These are phyloP conservation scores for Timema cristinae DNA, from an alignment of 2,888 invertebrate species.

Conservation along the genomic window DNA sequence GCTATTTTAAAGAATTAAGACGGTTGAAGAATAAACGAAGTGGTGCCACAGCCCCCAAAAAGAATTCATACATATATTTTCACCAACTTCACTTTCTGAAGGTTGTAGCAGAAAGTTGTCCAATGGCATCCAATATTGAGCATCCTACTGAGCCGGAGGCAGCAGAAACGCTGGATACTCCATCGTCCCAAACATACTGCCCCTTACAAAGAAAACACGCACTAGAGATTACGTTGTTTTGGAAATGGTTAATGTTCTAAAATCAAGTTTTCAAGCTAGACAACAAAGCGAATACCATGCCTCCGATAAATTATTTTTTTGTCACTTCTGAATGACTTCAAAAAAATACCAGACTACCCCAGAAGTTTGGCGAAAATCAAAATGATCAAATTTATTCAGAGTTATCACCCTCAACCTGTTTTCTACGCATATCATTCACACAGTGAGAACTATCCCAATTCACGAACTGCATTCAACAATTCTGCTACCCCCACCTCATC, in stretches of 20 bases:
- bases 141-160: constrained; percentile 5
- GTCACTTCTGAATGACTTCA: constrained; percentile 9
- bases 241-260: constrained; percentile 8
- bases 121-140: neutral
- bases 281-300: neutral
- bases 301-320: constrained; percentile 6
- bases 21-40: neutral
- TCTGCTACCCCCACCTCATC: too few relatives aligned
- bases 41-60: neutral
- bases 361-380: neutral
- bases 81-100: neutral
- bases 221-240: neutral
- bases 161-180: neutral
- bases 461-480: too few relatives aligned
- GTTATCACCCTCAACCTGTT: too few relatives aligned
- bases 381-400: too few relatives aligned
- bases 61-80: constrained; percentile 1
- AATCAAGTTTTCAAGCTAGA: constrained; percentile 7
- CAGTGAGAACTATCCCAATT: too few relatives aligned
- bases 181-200: constrained; percentile 5
- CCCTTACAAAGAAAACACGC: neutral
- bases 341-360: constrained; percentile 6
- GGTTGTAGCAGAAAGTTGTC: constrained; percentile 10
- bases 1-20: neutral
- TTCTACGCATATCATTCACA: too few relatives aligned